Evolutionary conservation across 2,888 invertebrate species (phyloP).

Genomic region (Actias luna): DNA sequence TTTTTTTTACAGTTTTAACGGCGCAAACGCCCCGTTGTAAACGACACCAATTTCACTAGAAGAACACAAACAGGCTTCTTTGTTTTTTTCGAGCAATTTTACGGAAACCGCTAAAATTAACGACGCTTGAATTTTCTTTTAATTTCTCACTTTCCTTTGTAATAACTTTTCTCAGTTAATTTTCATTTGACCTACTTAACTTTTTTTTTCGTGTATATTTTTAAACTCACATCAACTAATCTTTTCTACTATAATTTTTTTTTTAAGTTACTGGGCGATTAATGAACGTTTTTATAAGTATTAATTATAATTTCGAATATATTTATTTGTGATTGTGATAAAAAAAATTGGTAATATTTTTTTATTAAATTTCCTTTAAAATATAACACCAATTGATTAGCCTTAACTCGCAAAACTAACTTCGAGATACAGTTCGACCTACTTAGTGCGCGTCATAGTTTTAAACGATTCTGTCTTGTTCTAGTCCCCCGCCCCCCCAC

Average conservation of each 20-base stretch:
- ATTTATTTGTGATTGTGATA: too few relatives aligned
- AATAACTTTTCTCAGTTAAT: not conserved
- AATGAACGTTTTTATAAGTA: too few relatives aligned
- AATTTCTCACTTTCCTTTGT: not conserved
- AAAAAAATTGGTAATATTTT: too few relatives aligned
- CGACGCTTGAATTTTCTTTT: not conserved
- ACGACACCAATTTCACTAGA: constrained; percentile 48
- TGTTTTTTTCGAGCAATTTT: constrained; percentile 39
- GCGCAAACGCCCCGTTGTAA: constrained; percentile 48
- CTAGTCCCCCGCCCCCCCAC: constrained; percentile 17
- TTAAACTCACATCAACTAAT: not conserved
- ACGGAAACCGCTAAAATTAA: not conserved
- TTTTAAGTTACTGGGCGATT: too few relatives aligned
- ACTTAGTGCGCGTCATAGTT: constrained; percentile 4
- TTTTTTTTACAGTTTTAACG: constrained; percentile 80
- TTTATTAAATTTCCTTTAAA: too few relatives aligned
- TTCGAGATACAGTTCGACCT: not conserved
- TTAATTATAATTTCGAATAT: too few relatives aligned
- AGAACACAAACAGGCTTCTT: constrained; percentile 45
- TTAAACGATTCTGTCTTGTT: constrained; percentile 18
- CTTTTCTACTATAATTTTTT: not conserved
- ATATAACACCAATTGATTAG: too few relatives aligned
- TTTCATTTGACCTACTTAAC: not conserved
- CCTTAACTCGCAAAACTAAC: not conserved
- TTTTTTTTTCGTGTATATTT: not conserved